Conservation (phyloP, 2,888 invertebrate genomes). For the Melieria crassipennis region DNA sequence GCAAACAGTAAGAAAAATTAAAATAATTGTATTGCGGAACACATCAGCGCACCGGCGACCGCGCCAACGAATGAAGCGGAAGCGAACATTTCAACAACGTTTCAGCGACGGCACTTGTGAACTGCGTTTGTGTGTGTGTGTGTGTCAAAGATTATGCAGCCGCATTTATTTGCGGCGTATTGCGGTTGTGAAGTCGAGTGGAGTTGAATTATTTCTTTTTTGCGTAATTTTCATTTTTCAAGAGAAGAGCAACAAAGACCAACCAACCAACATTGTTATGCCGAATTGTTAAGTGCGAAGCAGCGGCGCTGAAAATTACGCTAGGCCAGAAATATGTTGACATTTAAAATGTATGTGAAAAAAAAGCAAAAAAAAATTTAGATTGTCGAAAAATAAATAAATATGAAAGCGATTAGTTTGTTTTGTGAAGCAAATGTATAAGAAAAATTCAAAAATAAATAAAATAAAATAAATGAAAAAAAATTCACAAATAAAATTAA, state of each 20-base stretch:
- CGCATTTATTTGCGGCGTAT: neutral
- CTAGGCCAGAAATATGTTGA: too few species aligned
- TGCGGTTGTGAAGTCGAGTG: neutral
- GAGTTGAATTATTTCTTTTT: neutral
- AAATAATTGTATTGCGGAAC: slow-evolving; percentile 27
- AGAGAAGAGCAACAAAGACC: too few species aligned
- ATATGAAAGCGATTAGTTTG: too few species aligned
- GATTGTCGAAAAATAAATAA: too few species aligned
- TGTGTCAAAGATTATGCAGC: neutral
- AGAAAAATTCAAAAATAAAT: too few species aligned
- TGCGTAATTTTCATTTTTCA: neutral
- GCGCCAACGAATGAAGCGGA: slow-evolving; percentile 5
- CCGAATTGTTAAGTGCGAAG: neutral
- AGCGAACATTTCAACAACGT: neutral
- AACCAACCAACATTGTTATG: neutral
- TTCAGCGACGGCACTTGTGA: neutral
- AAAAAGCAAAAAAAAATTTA: too few species aligned
- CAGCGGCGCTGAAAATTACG: neutral
- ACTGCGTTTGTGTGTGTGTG: neutral
- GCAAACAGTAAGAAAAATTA: slow-evolving; percentile 20
- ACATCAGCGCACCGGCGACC: neutral
- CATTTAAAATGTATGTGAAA: too few species aligned
- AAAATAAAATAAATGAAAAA: too few species aligned
- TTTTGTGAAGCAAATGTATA: too few species aligned
- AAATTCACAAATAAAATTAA: too few species aligned